A percentile compares a stretch with the other conserved stretches of the same genome.
These are phyloP conservation scores for Aphidius colemani DNA, from an alignment of 2,888 invertebrate species.

Conservation along the genomic window DNA sequence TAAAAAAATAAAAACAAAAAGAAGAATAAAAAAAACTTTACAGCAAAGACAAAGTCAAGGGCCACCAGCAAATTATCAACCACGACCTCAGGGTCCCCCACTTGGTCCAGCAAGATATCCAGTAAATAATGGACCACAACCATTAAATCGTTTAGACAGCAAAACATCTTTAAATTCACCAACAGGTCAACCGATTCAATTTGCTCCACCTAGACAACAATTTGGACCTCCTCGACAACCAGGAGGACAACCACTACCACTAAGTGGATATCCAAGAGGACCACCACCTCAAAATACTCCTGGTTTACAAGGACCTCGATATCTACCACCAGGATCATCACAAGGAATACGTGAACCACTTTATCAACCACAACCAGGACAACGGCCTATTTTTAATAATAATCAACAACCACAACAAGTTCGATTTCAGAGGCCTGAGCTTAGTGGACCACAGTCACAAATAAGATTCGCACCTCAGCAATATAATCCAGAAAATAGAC, in stretches of 20 bases:
- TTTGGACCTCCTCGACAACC: slow-evolving; percentile 32
- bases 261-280: slow-evolving; percentile 31
- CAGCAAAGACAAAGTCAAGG: slow-evolving; percentile 42
- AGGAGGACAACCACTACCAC: slow-evolving; percentile 19
- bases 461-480: not conserved
- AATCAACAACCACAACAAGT: slow-evolving; percentile 23
- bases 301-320: slow-evolving; percentile 28
- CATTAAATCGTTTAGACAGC: slow-evolving; percentile 60
- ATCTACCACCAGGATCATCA: slow-evolving; percentile 29
- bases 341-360: slow-evolving; percentile 25
- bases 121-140: slow-evolving; percentile 60
- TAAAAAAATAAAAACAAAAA: not conserved
- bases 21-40: slow-evolving; percentile 25
- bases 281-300: slow-evolving; percentile 28
- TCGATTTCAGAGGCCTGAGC: not conserved
- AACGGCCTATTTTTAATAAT: slow-evolving; percentile 23
- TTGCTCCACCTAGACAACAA: slow-evolving; percentile 28
- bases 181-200: slow-evolving; percentile 24
- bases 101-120: slow-evolving; percentile 44
- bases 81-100: slow-evolving; percentile 45
- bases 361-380: slow-evolving; percentile 24
- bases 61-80: slow-evolving; percentile 41
- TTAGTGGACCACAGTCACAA: slow-evolving; percentile 6
- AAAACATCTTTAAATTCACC: slow-evolving; percentile 59
- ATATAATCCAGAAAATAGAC: slow-evolving; percentile 24